Evolutionary conservation across 2,113 vertebrate species (phyloP).

Genomic region (Peromyscus maniculatus): DNA sequence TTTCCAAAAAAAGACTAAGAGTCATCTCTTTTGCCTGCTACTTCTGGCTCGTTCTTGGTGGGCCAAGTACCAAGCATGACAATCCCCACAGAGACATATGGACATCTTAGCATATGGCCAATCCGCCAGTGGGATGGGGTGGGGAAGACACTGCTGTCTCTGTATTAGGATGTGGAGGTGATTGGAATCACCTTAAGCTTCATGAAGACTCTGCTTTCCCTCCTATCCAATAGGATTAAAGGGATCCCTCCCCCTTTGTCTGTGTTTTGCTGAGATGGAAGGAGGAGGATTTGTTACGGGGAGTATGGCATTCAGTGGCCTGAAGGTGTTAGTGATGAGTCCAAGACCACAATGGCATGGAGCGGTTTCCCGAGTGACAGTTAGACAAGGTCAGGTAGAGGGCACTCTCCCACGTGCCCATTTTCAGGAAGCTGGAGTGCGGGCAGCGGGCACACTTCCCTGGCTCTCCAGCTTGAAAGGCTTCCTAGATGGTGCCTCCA

Average conservation of each 20-base stretch:
- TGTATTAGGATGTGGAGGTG: neutral
- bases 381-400: neutral
- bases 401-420: fast-evolving
- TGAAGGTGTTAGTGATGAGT: neutral
- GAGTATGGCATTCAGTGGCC: fast-evolving
- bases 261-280: too few species aligned
- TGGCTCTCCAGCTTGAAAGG: neutral
- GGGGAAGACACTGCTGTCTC: neutral
- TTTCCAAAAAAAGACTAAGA: neutral
- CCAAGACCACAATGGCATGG: neutral
- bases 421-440: neutral
- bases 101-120: neutral
- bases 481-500: neutral
- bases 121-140: too few species aligned
- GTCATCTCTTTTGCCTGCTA: neutral
- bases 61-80: neutral
- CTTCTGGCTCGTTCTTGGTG: neutral
- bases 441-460: fast-evolving
- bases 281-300: neutral
- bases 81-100: neutral
- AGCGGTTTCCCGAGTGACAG: neutral
- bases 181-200: neutral
- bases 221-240: too few species aligned
- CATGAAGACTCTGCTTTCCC: neutral
- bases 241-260: neutral